Evolutionary conservation across 2,113 vertebrate genomes (phyloP), one percentile per base, ranked within the genome.

Genomic region (Carassius carassius): DNA sequence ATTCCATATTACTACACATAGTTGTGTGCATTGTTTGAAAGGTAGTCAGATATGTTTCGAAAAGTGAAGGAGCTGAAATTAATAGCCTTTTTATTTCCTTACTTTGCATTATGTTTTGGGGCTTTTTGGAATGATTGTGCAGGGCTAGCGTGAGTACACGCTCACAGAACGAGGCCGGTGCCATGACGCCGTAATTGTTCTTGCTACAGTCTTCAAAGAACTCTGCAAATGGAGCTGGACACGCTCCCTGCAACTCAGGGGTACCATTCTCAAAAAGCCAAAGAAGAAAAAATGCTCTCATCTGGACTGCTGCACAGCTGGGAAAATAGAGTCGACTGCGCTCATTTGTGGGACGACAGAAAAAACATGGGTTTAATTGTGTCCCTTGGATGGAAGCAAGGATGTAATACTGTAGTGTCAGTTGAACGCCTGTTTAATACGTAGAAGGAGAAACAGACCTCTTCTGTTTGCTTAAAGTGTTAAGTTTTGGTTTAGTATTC

Each of bases 141-240:
- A 41, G 49, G 25, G 47, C 29, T 81, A 81, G 78, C 82, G 62
- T 76, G 86, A 76, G 86, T 51, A 74, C 51, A 77, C n/a, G 58
- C 81, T 25, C 76, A 81, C 47, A 85, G 51, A 88, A 78, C 56
- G 81, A 85, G 73, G 65, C 67, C 29, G 21, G 12, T 84, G 84
- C 85, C 69, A 65, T 49, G 83, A 37, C 80, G 63, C 81, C n/a
- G 67, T 88, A 75, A 85, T 79, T 90, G 87, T 91, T 93, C 90
- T 87, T 87, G 83, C 90, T 72, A 73, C 63, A 82, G 87, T 90
- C 90, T 92, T 94, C 91, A 94, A 92, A 94, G 91, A 86, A 80
- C 77, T 88, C 90, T 90, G 90, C 87, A 92, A 91, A 92, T 83
- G 87, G 88, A 90, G 90, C 90, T 92, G 92, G 92, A 94, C 92